Evolutionary conservation across 2,888 invertebrate genomes (phyloP).

Genomic region (Apamea monoglypha): DNA sequence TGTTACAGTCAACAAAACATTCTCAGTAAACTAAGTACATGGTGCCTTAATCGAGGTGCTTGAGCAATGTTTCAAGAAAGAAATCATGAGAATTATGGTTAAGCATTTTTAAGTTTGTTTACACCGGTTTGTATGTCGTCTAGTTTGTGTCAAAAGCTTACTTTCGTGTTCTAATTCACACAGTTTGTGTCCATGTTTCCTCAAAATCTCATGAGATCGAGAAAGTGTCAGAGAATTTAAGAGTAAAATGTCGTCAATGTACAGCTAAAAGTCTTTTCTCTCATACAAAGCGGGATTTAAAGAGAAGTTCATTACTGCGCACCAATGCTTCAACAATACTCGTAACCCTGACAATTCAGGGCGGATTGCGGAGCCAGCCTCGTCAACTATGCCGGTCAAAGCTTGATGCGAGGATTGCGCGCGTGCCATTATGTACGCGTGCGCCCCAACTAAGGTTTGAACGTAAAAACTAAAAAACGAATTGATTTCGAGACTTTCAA

Average conservation of each 20-base stretch:
- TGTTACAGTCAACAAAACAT: conserved; percentile 75
- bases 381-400: conserved; percentile 68
- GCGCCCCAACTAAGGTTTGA: conserved; percentile 27
- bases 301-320: conserved; percentile 55
- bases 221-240: conserved; percentile 19
- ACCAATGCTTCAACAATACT: conserved; percentile 59
- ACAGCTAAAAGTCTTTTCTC: not conserved
- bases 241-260: not conserved
- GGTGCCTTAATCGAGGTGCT: conserved; percentile 70
- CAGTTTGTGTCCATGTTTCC: conserved; percentile 17
- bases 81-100: conserved; percentile 51
- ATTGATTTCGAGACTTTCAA: conserved; percentile 3
- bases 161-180: conserved; percentile 52
- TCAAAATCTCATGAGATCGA: not conserved
- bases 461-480: not conserved
- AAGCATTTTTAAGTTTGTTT: conserved; percentile 51
- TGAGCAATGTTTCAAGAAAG: conserved; percentile 68
- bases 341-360: conserved; percentile 69
- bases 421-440: conserved; percentile 65
- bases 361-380: conserved; percentile 67
- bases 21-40: conserved; percentile 66
- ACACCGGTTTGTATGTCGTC: conserved; percentile 37
- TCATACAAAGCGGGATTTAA: conserved; percentile 22
- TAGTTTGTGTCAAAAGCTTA: conserved; percentile 45
- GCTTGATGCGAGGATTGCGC: conserved; percentile 69